Evolutionary conservation across 2,113 vertebrate genomes (phyloP), one percentile per base, ranked within the genome.

Genomic region (Apaloderma vittatum): DNA sequence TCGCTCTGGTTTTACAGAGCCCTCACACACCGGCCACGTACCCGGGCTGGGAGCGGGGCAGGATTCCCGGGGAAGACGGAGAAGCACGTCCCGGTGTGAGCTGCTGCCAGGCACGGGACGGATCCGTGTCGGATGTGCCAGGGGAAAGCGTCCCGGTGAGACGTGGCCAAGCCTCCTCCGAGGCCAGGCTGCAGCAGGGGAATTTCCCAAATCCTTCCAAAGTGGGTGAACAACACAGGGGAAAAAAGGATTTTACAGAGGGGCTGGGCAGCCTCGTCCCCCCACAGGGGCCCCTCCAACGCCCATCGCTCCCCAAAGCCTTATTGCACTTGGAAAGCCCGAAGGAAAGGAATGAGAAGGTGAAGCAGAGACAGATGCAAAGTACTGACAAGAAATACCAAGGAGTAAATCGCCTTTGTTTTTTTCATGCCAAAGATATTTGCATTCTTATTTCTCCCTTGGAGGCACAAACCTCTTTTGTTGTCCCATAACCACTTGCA

Each of bases 361-460:
- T 90, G 91, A 84, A 89, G 85, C 77, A 54, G 67, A 90, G 79
- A 57, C 73, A 94, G 94, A 97, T 91, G 76, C 36, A 85, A 67
- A 91, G 45, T 1, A 21, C 94, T 78, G 82, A 93, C 87, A 87
- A 88, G 88, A 87, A 90, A 96, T 77, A 89, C 82, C 90, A 58
- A 90, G 79, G 87, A 93, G 86, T 29, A 82, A 91, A 88, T 90
- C 23, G 11, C 72, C 51, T 61, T 51, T 89, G 70, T 57, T 74
- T 94, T 94, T 88, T 90, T 88, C 93, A 55, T 93, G 94, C 95
- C 95, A 49, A 27, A 94, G 95, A 96, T 95, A 92, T 77, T 82
- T 95, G 94, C 85, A 82, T 92, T 77, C 87, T 58, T 57, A 79
- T 88, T 97, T 93, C 91, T 91, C 59, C 94, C 93, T 90, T 61